phyloP scores from a whole-genome alignment of 2,113 vertebrate species.

The Malaclemys terrapin region DNA sequence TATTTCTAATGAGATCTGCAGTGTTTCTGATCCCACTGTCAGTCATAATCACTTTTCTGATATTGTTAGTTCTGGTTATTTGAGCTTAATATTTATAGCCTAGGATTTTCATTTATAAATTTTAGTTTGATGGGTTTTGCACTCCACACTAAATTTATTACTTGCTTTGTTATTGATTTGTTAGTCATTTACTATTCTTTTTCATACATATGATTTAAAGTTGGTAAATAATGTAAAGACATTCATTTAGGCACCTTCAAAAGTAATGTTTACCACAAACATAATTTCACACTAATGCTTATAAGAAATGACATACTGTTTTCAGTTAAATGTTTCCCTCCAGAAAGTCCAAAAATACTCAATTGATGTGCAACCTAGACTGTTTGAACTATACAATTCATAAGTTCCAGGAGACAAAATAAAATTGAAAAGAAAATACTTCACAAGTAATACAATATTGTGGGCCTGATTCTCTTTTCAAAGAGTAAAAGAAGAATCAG shows the following conservation, averaged over 20 bases:
- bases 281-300: background rate
- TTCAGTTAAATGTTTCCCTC: slow-evolving; percentile 18
- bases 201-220: slow-evolving; percentile 50
- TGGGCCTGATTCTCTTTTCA: background rate
- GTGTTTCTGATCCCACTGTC: slow-evolving; percentile 46
- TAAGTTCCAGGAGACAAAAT: background rate
- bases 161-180: slow-evolving; percentile 56
- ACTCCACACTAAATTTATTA: slow-evolving; percentile 28
- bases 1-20: slow-evolving; percentile 37
- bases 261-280: background rate
- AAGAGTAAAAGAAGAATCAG: background rate
- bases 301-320: slow-evolving; percentile 22
- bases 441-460: background rate
- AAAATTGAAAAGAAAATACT: background rate
- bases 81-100: slow-evolving; percentile 47
- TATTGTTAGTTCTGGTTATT: slow-evolving; percentile 58
- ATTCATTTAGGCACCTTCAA: slow-evolving; percentile 33
- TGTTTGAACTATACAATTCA: background rate
- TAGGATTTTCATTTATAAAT: slow-evolving; percentile 8
- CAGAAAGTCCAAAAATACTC: background rate
- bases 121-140: slow-evolving; percentile 26
- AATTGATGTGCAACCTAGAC: background rate
- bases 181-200: slow-evolving; percentile 46
- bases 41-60: slow-evolving; percentile 50
- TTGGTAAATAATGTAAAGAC: slow-evolving; percentile 53